Evolutionary conservation across 2,888 invertebrate species (phyloP).

Genomic region (Microctonus aethiopoides): DNA sequence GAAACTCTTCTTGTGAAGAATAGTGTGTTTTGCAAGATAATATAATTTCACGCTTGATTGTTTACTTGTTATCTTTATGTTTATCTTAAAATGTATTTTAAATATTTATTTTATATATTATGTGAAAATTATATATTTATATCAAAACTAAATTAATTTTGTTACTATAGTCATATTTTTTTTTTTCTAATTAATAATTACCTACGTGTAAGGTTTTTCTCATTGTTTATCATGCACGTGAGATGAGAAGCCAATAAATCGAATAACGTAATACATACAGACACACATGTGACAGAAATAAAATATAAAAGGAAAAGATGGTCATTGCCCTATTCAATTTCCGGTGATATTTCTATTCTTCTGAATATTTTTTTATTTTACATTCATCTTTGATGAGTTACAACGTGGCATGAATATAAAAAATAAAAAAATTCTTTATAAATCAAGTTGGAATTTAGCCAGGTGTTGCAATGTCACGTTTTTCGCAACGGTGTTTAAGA

Average conservation of each 20-base stretch:
- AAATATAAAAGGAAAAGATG: constrained; percentile 11
- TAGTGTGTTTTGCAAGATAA: background rate
- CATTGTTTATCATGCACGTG: no score
- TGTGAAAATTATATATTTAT: no score
- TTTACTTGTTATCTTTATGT: background rate
- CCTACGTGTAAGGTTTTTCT: background rate
- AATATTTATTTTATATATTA: no score
- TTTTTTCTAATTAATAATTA: no score
- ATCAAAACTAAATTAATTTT: no score
- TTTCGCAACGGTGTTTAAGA: background rate
- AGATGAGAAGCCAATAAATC: background rate
- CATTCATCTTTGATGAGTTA: background rate
- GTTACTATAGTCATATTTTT: no score
- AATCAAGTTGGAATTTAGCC: constrained; percentile 23
- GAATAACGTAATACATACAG: no score
- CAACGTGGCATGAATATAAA: constrained; percentile 28
- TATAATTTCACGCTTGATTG: background rate
- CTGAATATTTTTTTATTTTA: background rate
- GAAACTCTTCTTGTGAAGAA: background rate
- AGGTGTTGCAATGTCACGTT: background rate
- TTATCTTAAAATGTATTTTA: no score
- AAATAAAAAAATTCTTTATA: constrained; percentile 13
- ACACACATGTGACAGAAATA: background rate
- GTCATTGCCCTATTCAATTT: constrained; percentile 30
- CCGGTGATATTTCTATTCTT: constrained; percentile 4